These are phyloP conservation scores for Regulus satrapa DNA, from an alignment of 2,113 vertebrate genomes.

Conservation along the genomic window DNA sequence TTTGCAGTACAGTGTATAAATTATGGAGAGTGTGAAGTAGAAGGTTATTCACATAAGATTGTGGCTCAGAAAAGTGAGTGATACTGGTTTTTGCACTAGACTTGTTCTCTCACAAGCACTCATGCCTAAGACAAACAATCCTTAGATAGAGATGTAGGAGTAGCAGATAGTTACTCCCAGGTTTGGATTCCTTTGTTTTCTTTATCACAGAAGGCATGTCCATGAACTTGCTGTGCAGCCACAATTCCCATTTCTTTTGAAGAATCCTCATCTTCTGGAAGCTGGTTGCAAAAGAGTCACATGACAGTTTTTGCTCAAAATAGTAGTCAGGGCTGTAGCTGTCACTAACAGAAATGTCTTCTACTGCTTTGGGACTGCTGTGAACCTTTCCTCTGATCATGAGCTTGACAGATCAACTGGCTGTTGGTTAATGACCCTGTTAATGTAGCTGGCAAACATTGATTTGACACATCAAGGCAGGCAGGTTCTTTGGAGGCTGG, in stretches of 20 bases:
- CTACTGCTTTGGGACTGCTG: neutral
- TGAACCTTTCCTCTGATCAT: neutral
- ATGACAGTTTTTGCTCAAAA: neutral
- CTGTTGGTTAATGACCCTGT: neutral
- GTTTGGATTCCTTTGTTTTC: neutral
- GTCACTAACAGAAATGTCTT: neutral
- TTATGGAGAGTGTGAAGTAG: neutral
- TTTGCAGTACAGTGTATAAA: neutral
- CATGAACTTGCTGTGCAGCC: neutral
- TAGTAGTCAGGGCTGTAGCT: neutral
- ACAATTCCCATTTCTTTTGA: neutral
- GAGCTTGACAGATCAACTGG: neutral
- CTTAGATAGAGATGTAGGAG: neutral
- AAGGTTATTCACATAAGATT: neutral
- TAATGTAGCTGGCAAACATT: neutral
- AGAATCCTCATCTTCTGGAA: neutral
- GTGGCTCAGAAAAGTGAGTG: neutral
- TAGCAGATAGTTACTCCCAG: neutral
- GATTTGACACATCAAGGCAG: neutral
- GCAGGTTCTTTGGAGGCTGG: neutral
- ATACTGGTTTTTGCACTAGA: neutral
- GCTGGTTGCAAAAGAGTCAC: fast-evolving
- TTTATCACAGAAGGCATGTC: neutral
- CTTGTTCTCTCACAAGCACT: neutral
- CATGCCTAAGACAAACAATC: neutral